These are phyloP conservation scores for Danio rerio DNA, from an alignment of 2,113 vertebrate genomes.

Conservation along the genomic window GRCz12tu NC_133185.1:38091501-38092000, in stretches of 20 bases:
- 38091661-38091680: slow-evolving; percentile 60
- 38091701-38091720: slow-evolving; percentile 64
- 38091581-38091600: slow-evolving; percentile 34
- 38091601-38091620: slow-evolving; percentile 37
- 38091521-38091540: background rate
- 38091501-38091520: background rate
- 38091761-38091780: slow-evolving; percentile 42
- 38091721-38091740: slow-evolving; percentile 53
- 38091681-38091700: slow-evolving; percentile 64
- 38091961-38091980: slow-evolving; percentile 43
- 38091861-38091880: background rate
- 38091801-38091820: slow-evolving; percentile 35
- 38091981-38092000: slow-evolving; percentile 37
- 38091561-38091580: slow-evolving; percentile 6
- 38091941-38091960: slow-evolving; percentile 44
- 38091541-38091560: background rate
- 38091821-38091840: slow-evolving; percentile 35
- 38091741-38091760: slow-evolving; percentile 48
- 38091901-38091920: slow-evolving; percentile 25
- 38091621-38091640: background rate
- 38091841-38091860: slow-evolving; percentile 3
- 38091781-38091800: slow-evolving; percentile 43
- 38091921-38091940: slow-evolving; percentile 36
- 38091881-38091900: slow-evolving; percentile 15
- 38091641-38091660: slow-evolving; percentile 42